Percentiles rank a stretch among this genome's conserved stretches.
Evolutionary conservation across 2,113 vertebrate genomes (phyloP).

Genomic region (Etheostoma spectabile): DNA sequence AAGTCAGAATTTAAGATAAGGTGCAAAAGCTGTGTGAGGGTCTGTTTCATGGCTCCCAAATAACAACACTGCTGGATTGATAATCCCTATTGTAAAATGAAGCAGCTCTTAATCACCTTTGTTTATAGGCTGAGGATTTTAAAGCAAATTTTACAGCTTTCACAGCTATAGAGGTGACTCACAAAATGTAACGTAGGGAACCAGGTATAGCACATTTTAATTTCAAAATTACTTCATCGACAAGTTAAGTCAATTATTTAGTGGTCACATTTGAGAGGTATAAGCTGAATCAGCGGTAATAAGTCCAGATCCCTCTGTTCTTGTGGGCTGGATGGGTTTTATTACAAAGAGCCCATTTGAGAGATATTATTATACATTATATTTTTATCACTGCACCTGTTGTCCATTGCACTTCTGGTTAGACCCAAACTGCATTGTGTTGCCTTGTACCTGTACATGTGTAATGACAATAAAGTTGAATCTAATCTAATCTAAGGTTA

Average conservation of each 20-base stretch:
- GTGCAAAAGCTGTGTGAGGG: slow-evolving; percentile 6
- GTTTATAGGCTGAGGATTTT: background rate
- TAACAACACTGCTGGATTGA: background rate
- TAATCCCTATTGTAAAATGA: background rate
- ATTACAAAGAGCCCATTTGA: background rate
- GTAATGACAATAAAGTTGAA: too few relatives aligned
- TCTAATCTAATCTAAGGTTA: too few relatives aligned
- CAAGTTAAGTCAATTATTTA: background rate
- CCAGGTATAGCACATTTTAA: background rate
- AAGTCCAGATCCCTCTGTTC: background rate
- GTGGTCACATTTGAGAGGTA: background rate
- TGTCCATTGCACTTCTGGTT: too few relatives aligned
- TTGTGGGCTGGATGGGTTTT: background rate
- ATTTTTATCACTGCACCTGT: background rate
- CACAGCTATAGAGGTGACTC: background rate
- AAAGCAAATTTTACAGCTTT: too few relatives aligned
- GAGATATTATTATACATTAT: background rate
- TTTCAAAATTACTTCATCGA: background rate
- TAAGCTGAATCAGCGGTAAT: background rate
- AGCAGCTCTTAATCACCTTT: background rate
- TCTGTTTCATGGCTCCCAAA: slow-evolving; percentile 16
- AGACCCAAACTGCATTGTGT: too few relatives aligned
- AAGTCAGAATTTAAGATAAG: slow-evolving; percentile 3
- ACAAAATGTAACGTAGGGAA: background rate
- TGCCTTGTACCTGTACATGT: too few relatives aligned